These are phyloP conservation scores for Squalus acanthias DNA, from an alignment of 2,797 vertebrate genomes.

Conservation along the genomic window DNA sequence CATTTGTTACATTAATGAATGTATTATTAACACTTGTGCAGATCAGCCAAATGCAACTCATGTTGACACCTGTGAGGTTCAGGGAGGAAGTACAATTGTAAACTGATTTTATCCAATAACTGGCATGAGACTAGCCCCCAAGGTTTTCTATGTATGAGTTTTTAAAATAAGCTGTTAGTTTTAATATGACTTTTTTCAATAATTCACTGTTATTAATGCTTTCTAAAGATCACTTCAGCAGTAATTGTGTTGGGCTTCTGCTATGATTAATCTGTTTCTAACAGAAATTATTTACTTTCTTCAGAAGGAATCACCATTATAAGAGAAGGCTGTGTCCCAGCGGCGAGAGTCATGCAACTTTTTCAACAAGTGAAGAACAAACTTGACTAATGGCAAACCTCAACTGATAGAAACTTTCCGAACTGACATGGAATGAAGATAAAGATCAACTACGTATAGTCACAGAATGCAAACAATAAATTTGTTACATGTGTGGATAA, in stretches of 20 bases:
- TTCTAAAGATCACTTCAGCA: neutral
- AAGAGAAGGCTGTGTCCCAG: conserved; percentile 77
- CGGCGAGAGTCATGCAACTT: conserved; percentile 66
- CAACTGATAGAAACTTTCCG: neutral
- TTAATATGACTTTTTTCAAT: neutral
- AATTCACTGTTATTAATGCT: neutral
- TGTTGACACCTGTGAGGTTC: neutral
- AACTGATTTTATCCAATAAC: neutral
- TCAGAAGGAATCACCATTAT: conserved; percentile 58
- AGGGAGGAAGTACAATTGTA: neutral
- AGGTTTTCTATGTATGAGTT: neutral
- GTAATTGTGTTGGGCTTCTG: neutral
- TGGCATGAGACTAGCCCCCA: neutral
- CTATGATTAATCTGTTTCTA: neutral
- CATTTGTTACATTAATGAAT: neutral
- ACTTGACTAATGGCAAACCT: neutral
- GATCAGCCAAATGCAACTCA: neutral
- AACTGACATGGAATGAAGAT: neutral
- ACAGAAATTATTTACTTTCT: neutral
- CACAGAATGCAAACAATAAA: neutral
- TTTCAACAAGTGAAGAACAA: conserved; percentile 70
- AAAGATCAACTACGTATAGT: no score
- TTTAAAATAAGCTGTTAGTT: neutral
- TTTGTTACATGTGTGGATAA: neutral
- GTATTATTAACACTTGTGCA: neutral